Evolutionary conservation across 1,140 invertebrate species (phyloP), one percentile per base, ranked within the genome.

Genomic region (Drosophila ironensis): DNA sequence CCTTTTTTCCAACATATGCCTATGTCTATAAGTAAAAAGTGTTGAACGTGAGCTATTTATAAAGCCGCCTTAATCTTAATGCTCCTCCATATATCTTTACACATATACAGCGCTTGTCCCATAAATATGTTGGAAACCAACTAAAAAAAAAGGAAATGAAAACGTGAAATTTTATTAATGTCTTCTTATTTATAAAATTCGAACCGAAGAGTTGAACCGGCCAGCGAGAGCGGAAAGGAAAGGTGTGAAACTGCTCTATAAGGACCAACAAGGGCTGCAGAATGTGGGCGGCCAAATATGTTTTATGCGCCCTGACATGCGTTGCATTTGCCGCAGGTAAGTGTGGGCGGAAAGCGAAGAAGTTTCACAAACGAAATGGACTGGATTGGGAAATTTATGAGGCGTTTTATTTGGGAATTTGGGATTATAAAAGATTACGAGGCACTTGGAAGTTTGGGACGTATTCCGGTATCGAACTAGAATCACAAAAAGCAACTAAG

Each of bases 1-100:
- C 24, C 19, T 30, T 63, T 28, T 1, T 9, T 63, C 8, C 33
- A 48, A 9, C 24, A 47, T 63, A 28, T 20, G 20, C 12, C 7
- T 46, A 25, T 45, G 20, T 19, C 44, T 63, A 53, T 72, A 50
- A 69, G 47, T 69, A 72, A 42, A 77, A 57, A 72, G 70, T 66
- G 45, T 52, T 59, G 56, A 35, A 37, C 48, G 27, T 60, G 60
- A 44, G 72, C 78, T 82, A 77, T 84, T 84, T 77, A 54, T 84
- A 82, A 84, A 60, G 54, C 53, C 68, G 56, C 68, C 63, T 77
- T 78, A 78, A 82, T 84, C 78, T 60, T 59, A 77, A 77, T 82
- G 50, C 52, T 48, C 56, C 72, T 46, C 69, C 24, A 51, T 48
- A 50, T 64, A 52, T 53, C 51, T 42, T 20, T 40, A 35, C 48